Conservation (phyloP, 1,140 invertebrate species). For the Tachypleus tridentatus region DNA sequence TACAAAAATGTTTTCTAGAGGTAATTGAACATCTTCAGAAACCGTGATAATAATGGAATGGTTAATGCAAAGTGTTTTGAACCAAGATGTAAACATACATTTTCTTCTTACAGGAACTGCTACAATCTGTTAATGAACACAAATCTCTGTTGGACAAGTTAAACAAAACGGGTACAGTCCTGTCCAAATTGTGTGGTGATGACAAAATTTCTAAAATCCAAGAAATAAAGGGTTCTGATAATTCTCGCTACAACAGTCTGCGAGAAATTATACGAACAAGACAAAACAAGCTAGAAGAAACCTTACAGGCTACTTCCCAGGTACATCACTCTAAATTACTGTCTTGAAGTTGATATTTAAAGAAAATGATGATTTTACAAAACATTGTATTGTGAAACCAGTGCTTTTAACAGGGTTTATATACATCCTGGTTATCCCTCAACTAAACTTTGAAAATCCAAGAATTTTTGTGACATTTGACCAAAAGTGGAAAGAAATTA, state of each 20-base stretch:
- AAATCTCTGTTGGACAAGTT: slow-evolving; percentile 89
- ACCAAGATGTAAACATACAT: background rate
- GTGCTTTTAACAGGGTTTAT: background rate
- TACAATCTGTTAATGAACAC: slow-evolving; percentile 84
- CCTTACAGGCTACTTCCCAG: slow-evolving; percentile 53
- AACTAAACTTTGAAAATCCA: background rate
- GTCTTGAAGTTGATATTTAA: background rate
- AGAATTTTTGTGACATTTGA: background rate
- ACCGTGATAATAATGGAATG: no score
- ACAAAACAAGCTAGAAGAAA: slow-evolving; percentile 81
- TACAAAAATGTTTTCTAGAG: no score
- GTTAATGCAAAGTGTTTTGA: background rate
- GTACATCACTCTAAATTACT: slow-evolving; percentile 5
- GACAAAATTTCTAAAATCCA: slow-evolving; percentile 77
- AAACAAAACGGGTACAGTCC: slow-evolving; percentile 82
- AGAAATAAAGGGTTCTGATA: slow-evolving; percentile 76
- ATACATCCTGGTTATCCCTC: no score
- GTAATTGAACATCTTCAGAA: no score
- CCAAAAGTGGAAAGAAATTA: no score
- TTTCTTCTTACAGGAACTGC: slow-evolving; percentile 40
- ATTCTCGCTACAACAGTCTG: slow-evolving; percentile 73
- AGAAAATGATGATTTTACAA: no score
- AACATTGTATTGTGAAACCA: no score
- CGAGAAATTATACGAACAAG: slow-evolving; percentile 64
- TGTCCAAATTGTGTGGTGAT: slow-evolving; percentile 69